Evolutionary conservation across 2,888 invertebrate genomes (phyloP).

Genomic region (Drosophila kambysellisi): DNA sequence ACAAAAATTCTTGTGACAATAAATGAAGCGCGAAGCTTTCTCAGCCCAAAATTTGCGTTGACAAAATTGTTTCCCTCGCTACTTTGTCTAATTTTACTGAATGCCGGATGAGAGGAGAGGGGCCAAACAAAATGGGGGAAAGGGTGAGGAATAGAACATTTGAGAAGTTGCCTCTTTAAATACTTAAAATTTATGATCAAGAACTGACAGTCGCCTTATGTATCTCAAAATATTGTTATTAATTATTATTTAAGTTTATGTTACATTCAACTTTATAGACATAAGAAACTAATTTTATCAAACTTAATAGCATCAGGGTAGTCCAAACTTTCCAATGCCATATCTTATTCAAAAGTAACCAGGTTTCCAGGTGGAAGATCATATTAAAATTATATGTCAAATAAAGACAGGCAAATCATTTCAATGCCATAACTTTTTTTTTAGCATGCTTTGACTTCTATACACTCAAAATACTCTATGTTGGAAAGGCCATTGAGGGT

Average conservation of each 20-base stretch:
- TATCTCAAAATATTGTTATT: not conserved
- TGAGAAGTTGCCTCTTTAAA: conserved; percentile 7
- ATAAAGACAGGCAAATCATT: not conserved
- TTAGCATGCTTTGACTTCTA: not conserved
- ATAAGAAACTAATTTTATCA: not conserved
- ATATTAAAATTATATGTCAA: not conserved
- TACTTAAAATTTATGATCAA: conserved; percentile 29
- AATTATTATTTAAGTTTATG: not conserved
- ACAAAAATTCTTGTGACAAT: conserved; percentile 31
- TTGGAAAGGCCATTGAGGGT: not conserved
- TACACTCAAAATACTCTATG: not conserved
- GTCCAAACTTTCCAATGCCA: not conserved
- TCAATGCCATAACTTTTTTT: not conserved
- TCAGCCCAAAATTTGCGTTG: conserved; percentile 23
- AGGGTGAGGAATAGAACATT: not conserved
- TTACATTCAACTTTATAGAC: not conserved
- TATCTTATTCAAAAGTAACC: not conserved
- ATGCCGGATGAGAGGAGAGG: not conserved
- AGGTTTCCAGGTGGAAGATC: not conserved
- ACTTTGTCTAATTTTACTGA: conserved; percentile 35
- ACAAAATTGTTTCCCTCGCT: conserved; percentile 37
- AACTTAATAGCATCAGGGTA: not conserved
- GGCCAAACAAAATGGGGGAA: not conserved
- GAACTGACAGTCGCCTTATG: not conserved
- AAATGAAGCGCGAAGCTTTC: conserved; percentile 45